Evolutionary conservation across 2,888 invertebrate genomes (phyloP), one percentile per base, ranked within the genome.

Genomic region (Rhopalosiphum nymphaeae): DNA sequence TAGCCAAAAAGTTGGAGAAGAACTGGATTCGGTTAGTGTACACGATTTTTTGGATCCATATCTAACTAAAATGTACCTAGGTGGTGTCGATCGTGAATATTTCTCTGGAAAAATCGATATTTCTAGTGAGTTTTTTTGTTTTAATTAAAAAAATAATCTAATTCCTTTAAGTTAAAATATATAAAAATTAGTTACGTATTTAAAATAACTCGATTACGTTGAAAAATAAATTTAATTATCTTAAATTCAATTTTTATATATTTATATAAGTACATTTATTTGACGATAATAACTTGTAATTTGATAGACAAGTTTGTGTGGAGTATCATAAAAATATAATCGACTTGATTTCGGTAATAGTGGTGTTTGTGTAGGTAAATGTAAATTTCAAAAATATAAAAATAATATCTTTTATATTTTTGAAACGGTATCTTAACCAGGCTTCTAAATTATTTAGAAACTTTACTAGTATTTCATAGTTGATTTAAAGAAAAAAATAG

Each of bases 31-130:
- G 0, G 98, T 97, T 29, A 98, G 98, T 7, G 98, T 98, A 0
- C 99, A 99, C 95, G 98, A 99, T 95, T 99, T 99, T 95, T 96
- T 99, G 67, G 99, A 99, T 96, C 98, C 99, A 0, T 98, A 99
- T 95, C 96, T 99, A 91, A 98, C 98, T 0, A 96, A 97, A 10
- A 96, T 99, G 93, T 97, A 97, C 5, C 96, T 99, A 85, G 99
- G 99, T 85, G 98, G 98, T 21, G 97, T 97, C 0, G 97, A 97
- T 95, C 96, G 97, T 44, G 97, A 97, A 95, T 96, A 97, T 95
- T 96, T 97, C 95, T 96, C 96, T 94, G 96, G 96, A 85, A 96
- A 96, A 94, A 95, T 95, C 36, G 94, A 94, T 56, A 94, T 95
- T 44, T 94, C 94, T 57, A 95, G 95, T 95, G 90, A 95, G 95